Base-by-base conservation (phyloP, 2,113 vertebrate genomes). In the Rhynchomys soricoides region DNA sequence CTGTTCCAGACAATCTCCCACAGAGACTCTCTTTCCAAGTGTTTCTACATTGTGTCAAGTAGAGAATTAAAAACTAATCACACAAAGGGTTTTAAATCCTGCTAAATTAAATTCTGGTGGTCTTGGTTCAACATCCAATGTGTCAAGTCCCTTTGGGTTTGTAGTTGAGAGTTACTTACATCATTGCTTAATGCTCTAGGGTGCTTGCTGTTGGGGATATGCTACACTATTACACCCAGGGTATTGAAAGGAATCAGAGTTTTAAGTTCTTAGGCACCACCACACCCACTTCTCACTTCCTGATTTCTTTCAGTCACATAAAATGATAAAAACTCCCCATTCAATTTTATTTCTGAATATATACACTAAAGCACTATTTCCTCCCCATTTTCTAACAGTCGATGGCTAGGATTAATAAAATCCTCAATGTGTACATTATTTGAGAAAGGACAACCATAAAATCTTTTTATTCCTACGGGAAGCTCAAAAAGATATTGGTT, bases 341-440 rank as follows among this genome's bases (percentile, higher is more conserved):
- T 93, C 86, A 79, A 88, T 92, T 75, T 90, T 34, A 82, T 59
- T 96, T 95, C 74, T 86, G 45, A 94, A 22, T 75, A 93, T 66
- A 55, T 12, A 70, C 62, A 64, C 50, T 95, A 96, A 15, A 86
- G 31, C 4, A 85, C 62, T 37, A 93, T 4, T 70, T 97, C 12
- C 57, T 5, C 12, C 94, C 29, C 78, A 81, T 59, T 59, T 96
- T 93, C 82, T 93, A 93, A 94, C 64, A 90, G 75, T 81, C 89
- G 15, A 85, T 94, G 57, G 22, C 29, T 48, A 7, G 26, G 17
- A 12, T 19, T 71, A 29, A 24, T 75, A 75, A 45, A 75, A 62
- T 29, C 22, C 7, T 52, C n/a, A 89, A 6, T 90, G 73, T 89
- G 37, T 68, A n/a, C 52, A 40, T 34, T 85, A 91, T 74, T 7